Conservation (phyloP, 1,140 invertebrate species). For the Drosophila willistoni region DNA sequence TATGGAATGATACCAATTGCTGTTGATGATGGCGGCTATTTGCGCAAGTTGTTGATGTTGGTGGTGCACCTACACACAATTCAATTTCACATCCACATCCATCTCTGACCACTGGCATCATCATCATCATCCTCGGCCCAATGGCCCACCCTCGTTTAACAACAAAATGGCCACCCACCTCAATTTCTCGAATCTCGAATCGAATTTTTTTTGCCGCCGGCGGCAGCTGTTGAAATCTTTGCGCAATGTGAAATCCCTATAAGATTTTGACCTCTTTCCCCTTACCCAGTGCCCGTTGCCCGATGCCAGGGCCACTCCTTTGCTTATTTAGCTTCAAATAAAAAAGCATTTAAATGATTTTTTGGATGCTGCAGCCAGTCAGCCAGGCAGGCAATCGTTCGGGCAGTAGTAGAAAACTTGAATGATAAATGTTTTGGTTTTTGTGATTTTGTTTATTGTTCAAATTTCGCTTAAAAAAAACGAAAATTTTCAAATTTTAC, state of each 20-base stretch:
- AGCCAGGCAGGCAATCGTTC: not conserved
- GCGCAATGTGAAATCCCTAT: conserved; percentile 61
- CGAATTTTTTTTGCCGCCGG: conserved; percentile 38
- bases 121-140: conserved; percentile 31
- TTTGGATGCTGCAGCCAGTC: conserved; percentile 35
- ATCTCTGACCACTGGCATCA: not conserved
- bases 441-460: conserved; percentile 82
- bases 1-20: conserved; percentile 58
- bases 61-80: conserved; percentile 50
- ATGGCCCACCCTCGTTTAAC: conserved; percentile 21
- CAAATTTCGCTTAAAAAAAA: conserved; percentile 73
- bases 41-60: conserved; percentile 69
- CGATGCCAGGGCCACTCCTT: conserved; percentile 52
- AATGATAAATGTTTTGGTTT: conserved; percentile 82
- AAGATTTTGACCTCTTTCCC: conserved; percentile 1
- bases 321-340: conserved; percentile 80
- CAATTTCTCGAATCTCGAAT: conserved; percentile 52
- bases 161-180: conserved; percentile 79
- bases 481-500: conserved; percentile 61
- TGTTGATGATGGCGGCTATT: conserved; percentile 51
- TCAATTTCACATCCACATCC: conserved; percentile 7
- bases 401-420: conserved; percentile 43
- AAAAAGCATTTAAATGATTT: conserved; percentile 78
- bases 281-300: not conserved
- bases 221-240: conserved; percentile 73